phyloP scores from a whole-genome alignment of 2,113 vertebrate genomes.

The Tragelaphus buxtoni region DNA sequence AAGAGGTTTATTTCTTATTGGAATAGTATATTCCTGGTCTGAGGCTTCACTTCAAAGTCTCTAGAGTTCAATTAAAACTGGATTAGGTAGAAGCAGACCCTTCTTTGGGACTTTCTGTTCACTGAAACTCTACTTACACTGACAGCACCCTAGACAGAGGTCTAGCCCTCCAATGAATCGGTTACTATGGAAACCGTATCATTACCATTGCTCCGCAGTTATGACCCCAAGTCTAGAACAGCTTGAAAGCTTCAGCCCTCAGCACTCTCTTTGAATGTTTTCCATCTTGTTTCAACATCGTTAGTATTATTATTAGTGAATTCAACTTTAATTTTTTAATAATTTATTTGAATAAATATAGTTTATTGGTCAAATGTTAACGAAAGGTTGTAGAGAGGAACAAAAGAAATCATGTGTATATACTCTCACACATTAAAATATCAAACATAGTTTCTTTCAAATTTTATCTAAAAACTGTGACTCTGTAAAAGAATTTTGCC shows the following conservation, averaged over 20 bases:
- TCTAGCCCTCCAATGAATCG: conserved; percentile 81
- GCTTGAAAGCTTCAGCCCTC: conserved; percentile 71
- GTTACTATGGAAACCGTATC: conserved; percentile 83
- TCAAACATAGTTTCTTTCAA: not conserved
- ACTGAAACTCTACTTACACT: conserved; percentile 78
- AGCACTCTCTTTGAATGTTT: conserved; percentile 54
- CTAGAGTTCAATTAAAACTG: conserved; percentile 99
- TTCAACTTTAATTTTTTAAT: not conserved
- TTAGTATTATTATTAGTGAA: conserved; percentile 30
- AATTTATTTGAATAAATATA: conserved; percentile 2
- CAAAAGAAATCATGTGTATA: not conserved
- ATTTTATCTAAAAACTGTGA: conserved; percentile 7
- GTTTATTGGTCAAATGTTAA: not conserved
- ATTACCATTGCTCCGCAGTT: conserved; percentile 71
- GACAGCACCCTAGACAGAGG: conserved; percentile 85
- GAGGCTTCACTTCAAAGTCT: conserved; percentile 96
- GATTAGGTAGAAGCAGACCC: conserved; percentile 90
- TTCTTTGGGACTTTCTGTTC: conserved; percentile 80
- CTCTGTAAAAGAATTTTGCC: not conserved
- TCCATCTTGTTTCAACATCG: conserved; percentile 14
- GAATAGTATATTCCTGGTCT: conserved; percentile 84
- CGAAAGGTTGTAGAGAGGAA: not conserved
- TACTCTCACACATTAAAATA: not conserved
- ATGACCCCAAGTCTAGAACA: conserved; percentile 66
- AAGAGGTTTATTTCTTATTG: conserved; percentile 70